phyloP scores from a whole-genome alignment of 2,113 vertebrate species.

The Emydura subglobosa region DNA sequence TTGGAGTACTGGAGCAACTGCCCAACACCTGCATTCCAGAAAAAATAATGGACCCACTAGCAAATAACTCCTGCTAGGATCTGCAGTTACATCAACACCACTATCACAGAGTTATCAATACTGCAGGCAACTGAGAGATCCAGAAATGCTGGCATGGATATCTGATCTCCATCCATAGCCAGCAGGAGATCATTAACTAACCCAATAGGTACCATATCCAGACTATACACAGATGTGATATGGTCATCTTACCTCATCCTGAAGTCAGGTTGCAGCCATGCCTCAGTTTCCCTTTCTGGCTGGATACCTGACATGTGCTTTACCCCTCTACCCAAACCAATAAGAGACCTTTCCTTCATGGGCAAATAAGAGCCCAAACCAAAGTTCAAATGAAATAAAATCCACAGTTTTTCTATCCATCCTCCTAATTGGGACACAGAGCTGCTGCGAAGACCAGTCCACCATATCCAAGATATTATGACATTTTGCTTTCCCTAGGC shows the following conservation, averaged over 20 bases:
- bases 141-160: neutral
- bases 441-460: neutral
- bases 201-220: rapidly evolving
- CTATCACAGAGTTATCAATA: neutral
- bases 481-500: neutral
- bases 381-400: neutral
- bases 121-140: neutral
- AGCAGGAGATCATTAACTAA: neutral
- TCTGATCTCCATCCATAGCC: neutral
- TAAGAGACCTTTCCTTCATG: neutral
- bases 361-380: neutral
- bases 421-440: neutral
- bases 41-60: neutral
- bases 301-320: neutral
- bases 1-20: neutral
- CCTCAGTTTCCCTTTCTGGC: neutral
- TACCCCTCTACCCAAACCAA: neutral
- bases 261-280: neutral
- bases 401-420: rapidly evolving
- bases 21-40: neutral
- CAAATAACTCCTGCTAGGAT: neutral
- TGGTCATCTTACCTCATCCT: neutral
- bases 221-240: rapidly evolving
- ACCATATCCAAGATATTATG: neutral
- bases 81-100: neutral